A percentile compares a stretch with the other conserved stretches of the same genome.
Evolutionary conservation across 2,888 invertebrate species (phyloP).

Genomic region (Epinotia ramella): DNA sequence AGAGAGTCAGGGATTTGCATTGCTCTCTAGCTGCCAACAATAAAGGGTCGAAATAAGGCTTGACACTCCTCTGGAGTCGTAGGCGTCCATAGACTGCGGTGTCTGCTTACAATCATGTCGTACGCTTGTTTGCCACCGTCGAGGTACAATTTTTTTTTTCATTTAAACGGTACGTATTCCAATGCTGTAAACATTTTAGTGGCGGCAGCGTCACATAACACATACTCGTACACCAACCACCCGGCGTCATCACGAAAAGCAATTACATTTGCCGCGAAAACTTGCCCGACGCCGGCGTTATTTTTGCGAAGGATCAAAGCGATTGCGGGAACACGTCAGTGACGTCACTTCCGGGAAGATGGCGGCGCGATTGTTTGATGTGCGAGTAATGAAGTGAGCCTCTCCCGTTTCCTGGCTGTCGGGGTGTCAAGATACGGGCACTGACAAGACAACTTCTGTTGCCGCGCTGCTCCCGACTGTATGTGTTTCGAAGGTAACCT

Average conservation of each 20-base stretch:
- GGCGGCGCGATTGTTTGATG: conserved; percentile 84
- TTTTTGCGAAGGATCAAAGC: conserved; percentile 82
- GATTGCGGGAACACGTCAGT: conserved; percentile 72
- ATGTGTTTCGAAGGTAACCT: conserved; percentile 18
- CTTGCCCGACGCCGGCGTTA: conserved; percentile 59
- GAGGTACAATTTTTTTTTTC: neutral
- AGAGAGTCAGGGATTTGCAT: too few species aligned
- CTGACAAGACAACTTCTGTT: conserved; percentile 72
- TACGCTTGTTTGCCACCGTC: too few species aligned
- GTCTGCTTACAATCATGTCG: too few species aligned
- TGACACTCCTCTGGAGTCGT: too few species aligned
- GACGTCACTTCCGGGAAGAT: conserved; percentile 83
- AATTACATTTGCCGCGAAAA: conserved; percentile 67
- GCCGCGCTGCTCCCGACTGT: conserved; percentile 57
- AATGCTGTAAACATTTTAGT: neutral
- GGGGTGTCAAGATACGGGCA: conserved; percentile 80
- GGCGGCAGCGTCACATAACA: neutral
- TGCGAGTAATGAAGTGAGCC: conserved; percentile 85
- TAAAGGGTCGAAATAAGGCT: too few species aligned
- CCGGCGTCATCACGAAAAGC: conserved; percentile 53
- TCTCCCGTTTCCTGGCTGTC: conserved; percentile 78
- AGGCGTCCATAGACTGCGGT: too few species aligned
- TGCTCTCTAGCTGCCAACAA: too few species aligned
- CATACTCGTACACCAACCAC: neutral
- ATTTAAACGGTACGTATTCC: neutral